phyloP scores from a whole-genome alignment of 2,888 invertebrate species.

The Protula sp. region DNA sequence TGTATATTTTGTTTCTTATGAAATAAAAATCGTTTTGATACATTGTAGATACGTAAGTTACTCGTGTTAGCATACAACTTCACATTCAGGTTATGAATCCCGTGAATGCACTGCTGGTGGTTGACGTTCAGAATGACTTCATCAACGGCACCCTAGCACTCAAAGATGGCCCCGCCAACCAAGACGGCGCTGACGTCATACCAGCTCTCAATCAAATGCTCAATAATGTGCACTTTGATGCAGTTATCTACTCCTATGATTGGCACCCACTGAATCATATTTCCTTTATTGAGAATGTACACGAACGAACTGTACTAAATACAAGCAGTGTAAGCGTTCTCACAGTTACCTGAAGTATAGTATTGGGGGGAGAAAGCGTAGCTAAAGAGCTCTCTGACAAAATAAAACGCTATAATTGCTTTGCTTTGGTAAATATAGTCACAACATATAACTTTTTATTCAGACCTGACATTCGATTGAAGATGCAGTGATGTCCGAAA shows the following conservation, averaged over 20 bases:
- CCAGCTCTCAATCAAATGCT: conserved; percentile 74
- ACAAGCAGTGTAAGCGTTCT: conserved; percentile 18
- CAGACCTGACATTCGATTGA: no score
- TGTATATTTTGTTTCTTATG: no score
- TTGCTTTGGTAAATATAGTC: no score
- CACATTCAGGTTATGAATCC: conserved; percentile 41
- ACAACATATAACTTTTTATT: no score
- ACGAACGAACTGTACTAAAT: conserved; percentile 10
- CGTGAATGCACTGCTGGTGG: conserved; percentile 72
- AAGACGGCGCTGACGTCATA: conserved; percentile 63
- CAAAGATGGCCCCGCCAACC: conserved; percentile 84
- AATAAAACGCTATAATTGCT: no score
- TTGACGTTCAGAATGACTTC: conserved; percentile 98
- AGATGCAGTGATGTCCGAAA: no score
- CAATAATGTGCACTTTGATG: conserved; percentile 5
- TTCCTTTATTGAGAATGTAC: conserved; percentile 90
- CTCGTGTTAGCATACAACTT: no score
- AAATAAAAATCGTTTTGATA: no score
- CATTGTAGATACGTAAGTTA: no score
- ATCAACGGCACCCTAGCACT: conserved; percentile 90
- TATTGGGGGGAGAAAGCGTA: no score
- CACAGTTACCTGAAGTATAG: no score
- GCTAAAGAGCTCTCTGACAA: no score
- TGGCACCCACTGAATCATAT: conserved; percentile 97
- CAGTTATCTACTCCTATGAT: conserved; percentile 60